Evolutionary conservation across 1,140 invertebrate genomes (phyloP).

Genomic region (Asbolus verrucosus): DNA sequence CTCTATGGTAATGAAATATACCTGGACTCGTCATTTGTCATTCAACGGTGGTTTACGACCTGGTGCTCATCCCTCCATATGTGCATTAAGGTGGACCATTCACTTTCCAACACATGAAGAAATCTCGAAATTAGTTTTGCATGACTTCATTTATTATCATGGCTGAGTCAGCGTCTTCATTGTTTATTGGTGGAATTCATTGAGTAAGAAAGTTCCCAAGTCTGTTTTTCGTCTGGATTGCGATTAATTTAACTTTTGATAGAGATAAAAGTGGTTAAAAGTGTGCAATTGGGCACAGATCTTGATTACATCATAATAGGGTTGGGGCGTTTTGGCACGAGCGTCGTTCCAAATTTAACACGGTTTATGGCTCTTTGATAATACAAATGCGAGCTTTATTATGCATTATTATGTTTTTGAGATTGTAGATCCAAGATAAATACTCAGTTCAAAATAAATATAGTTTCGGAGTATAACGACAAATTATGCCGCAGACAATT

Average conservation of each 20-base stretch:
- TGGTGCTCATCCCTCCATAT: constrained; percentile 22
- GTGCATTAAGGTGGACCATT: constrained; percentile 8
- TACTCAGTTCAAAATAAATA: constrained; percentile 49
- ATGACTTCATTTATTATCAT: constrained; percentile 25
- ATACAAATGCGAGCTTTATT: constrained; percentile 50
- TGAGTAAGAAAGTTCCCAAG: constrained; percentile 8
- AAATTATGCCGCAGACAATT: constrained; percentile 45
- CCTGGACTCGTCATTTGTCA: constrained; percentile 31
- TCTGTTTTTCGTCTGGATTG: constrained; percentile 1
- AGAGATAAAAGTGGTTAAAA: constrained; percentile 29
- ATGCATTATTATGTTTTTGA: constrained; percentile 55
- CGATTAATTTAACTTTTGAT: constrained; percentile 34
- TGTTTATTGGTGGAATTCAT: constrained; percentile 15
- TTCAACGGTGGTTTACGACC: constrained; percentile 5
- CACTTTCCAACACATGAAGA: constrained; percentile 9
- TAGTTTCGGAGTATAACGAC: constrained; percentile 33
- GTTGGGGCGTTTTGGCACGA: constrained; percentile 12
- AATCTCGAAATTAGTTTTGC: constrained; percentile 13
- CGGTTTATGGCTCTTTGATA: constrained; percentile 47
- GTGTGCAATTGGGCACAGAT: constrained; percentile 34
- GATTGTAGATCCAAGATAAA: constrained; percentile 48
- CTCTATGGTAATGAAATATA: constrained; percentile 23
- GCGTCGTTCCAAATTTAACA: constrained; percentile 36
- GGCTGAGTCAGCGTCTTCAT: constrained; percentile 30
- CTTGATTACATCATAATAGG: constrained; percentile 38